Evolutionary conservation across 2,797 vertebrate genomes (phyloP).

Genomic region (Lateolabrax maculatus): DNA sequence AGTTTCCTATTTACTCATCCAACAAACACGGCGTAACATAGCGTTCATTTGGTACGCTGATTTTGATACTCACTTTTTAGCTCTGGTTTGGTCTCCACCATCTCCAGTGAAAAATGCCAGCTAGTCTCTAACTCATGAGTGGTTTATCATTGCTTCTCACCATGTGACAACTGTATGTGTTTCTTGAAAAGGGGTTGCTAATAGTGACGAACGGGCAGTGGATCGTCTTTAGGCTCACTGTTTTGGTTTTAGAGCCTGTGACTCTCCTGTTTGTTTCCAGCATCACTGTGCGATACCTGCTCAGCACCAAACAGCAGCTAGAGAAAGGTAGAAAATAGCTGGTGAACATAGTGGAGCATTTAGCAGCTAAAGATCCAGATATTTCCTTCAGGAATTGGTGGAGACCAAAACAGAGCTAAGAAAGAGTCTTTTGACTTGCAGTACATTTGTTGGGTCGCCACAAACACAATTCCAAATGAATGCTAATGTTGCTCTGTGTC

Average conservation of each 20-base stretch:
- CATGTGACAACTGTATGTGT: background rate
- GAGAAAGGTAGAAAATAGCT: too few species aligned
- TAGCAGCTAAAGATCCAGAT: background rate
- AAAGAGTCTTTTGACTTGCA: background rate
- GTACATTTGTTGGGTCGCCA: background rate
- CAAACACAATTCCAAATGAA: background rate
- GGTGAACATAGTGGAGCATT: background rate
- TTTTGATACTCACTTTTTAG: too few species aligned
- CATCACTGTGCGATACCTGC: background rate
- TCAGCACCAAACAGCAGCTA: background rate
- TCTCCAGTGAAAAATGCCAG: too few species aligned
- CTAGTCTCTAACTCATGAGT: too few species aligned
- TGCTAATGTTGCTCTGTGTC: background rate
- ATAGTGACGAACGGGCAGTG: background rate
- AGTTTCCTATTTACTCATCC: background rate
- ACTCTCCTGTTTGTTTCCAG: too few species aligned
- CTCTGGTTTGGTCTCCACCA: too few species aligned
- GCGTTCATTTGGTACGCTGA: background rate
- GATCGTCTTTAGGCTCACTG: background rate
- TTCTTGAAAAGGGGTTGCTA: background rate
- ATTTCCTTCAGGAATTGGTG: background rate
- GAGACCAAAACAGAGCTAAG: background rate
- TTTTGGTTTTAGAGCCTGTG: background rate
- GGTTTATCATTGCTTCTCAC: background rate
- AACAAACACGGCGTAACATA: background rate